phyloP scores from a whole-genome alignment of 2,113 vertebrate species.

The Parus major region DNA sequence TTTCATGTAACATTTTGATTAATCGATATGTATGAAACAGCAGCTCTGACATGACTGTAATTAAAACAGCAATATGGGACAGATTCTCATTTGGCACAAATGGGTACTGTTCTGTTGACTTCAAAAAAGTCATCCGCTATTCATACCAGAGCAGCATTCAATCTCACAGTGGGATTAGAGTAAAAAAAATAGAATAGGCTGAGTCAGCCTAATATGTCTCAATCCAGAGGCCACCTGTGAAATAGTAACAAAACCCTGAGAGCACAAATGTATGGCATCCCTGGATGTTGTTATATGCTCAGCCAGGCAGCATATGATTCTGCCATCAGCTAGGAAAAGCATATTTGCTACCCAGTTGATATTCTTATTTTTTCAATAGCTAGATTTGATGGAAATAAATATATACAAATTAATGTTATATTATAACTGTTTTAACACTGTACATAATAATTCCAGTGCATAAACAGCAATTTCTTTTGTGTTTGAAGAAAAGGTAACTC shows the following conservation, averaged over 20 bases:
- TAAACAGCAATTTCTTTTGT: neutral
- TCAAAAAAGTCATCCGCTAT: neutral
- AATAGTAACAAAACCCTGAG: neutral
- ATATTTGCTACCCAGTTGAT: neutral
- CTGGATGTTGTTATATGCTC: neutral
- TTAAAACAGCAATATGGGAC: neutral
- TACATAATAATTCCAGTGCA: neutral
- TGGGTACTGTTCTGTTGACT: neutral
- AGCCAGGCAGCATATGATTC: neutral
- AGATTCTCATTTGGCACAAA: slow-evolving; percentile 6
- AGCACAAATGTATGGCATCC: neutral
- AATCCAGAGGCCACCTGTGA: neutral
- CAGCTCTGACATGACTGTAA: neutral
- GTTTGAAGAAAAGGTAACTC: neutral
- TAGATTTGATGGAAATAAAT: neutral
- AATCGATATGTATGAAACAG: neutral
- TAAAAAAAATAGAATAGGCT: neutral
- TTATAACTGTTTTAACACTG: neutral
- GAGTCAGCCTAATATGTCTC: neutral
- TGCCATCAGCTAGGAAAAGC: neutral
- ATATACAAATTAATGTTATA: neutral
- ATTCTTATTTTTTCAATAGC: neutral
- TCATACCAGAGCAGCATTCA: neutral
- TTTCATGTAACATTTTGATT: slow-evolving; percentile 8
- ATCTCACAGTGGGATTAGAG: neutral